phyloP scores from a whole-genome alignment of 2,888 invertebrate species.

The Habroteleia sp. region DNA sequence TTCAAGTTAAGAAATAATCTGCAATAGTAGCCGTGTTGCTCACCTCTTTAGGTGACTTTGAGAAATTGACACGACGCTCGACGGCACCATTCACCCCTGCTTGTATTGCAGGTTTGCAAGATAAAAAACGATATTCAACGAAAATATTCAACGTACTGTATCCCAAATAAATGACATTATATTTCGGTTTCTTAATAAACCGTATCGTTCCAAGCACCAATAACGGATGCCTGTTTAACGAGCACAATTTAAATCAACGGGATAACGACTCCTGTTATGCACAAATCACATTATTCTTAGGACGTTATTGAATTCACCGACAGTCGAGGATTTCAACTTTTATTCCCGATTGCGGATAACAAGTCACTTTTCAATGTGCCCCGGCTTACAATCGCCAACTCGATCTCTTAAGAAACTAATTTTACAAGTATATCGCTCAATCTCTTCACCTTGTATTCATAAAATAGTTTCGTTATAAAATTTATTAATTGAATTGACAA shows the following conservation, averaged over 20 bases:
- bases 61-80: slow-evolving; percentile 32
- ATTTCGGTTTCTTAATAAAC: slow-evolving; percentile 50
- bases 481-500: too few species aligned
- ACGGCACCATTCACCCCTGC: slow-evolving; percentile 25
- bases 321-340: slow-evolving; percentile 19
- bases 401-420: slow-evolving; percentile 15
- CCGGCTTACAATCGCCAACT: slow-evolving; percentile 14
- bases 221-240: slow-evolving; percentile 36
- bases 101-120: slow-evolving; percentile 23
- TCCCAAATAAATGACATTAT: slow-evolving; percentile 40
- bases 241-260: slow-evolving; percentile 45
- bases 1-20: slow-evolving; percentile 10
- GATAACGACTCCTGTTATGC: slow-evolving; percentile 33
- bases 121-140: too few species aligned
- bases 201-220: slow-evolving; percentile 22
- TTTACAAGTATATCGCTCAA: too few species aligned
- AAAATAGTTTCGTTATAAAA: too few species aligned
- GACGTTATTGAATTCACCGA: slow-evolving; percentile 33
- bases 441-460: too few species aligned
- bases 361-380: slow-evolving; percentile 43
- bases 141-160: slow-evolving; percentile 3
- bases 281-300: slow-evolving; percentile 32
- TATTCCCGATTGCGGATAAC: slow-evolving; percentile 16
- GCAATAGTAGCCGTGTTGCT: slow-evolving; percentile 12
- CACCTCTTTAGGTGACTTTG: slow-evolving; percentile 25